A percentile compares a stretch with the other conserved stretches of the same genome.
phyloP scores from a whole-genome alignment of 2,113 vertebrate genomes.

The Chascanopsetta lugubris region DNA sequence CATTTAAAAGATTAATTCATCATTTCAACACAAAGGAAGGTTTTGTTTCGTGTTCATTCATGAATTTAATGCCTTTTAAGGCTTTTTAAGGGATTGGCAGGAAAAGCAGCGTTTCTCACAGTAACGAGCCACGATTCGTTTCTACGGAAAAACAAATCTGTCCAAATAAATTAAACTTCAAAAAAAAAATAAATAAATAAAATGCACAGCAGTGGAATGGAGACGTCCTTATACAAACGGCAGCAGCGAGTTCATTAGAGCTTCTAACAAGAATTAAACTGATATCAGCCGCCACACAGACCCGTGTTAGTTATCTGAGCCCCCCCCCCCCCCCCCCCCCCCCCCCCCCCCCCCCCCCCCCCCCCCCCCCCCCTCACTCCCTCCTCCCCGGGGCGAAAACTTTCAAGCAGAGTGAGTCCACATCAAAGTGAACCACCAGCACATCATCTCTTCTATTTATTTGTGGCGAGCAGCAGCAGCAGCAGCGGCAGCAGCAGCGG shows the following conservation, averaged over 20 bases:
- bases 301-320: slow-evolving; percentile 61
- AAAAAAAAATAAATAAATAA: not conserved
- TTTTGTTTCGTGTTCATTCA: too few species aligned
- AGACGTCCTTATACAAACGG: not conserved
- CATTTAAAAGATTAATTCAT: too few species aligned
- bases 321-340: too few species aligned
- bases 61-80: too few species aligned
- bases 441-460: slow-evolving; percentile 13
- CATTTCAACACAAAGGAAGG: too few species aligned
- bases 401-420: slow-evolving; percentile 58
- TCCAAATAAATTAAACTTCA: not conserved
- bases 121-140: too few species aligned
- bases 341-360: too few species aligned
- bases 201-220: slow-evolving; percentile 14
- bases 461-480: slow-evolving; percentile 23
- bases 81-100: too few species aligned
- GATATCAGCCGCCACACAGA: slow-evolving; percentile 49
- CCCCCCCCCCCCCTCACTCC: too few species aligned
- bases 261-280: slow-evolving; percentile 29
- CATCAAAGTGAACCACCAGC: slow-evolving; percentile 59
- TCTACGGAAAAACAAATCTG: too few species aligned
- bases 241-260: slow-evolving; percentile 14
- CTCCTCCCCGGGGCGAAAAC: slow-evolving; percentile 43
- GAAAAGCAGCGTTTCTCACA: too few species aligned
- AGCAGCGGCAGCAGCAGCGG: too few species aligned